Evolutionary conservation across 2,888 invertebrate species (phyloP).

Genomic region (Aproaerema taeniolella): DNA sequence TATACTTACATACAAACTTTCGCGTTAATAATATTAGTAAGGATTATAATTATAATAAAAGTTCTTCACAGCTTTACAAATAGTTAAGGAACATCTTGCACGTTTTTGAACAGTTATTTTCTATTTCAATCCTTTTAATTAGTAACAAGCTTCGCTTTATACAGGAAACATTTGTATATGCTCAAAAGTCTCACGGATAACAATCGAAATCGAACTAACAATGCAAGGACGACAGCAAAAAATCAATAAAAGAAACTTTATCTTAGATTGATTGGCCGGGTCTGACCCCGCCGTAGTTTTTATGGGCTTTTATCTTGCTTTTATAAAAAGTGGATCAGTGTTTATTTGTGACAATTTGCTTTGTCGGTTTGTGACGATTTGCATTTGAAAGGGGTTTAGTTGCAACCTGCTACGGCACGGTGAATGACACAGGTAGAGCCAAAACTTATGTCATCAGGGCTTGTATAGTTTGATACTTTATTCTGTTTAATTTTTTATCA

Average conservation of each 20-base stretch:
- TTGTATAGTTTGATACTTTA: constrained; percentile 42
- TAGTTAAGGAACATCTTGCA: no score
- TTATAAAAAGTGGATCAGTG: constrained; percentile 71
- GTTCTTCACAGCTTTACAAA: no score
- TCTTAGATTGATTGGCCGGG: constrained; percentile 73
- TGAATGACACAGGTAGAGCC: constrained; percentile 68
- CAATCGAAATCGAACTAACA: constrained; percentile 55
- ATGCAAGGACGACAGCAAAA: constrained; percentile 44
- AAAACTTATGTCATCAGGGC: constrained; percentile 34
- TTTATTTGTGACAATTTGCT: constrained; percentile 79
- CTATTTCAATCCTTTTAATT: no score
- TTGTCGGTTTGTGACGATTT: constrained; percentile 74
- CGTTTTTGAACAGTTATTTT: no score
- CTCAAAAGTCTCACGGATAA: constrained; percentile 56
- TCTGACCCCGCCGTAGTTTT: constrained; percentile 69
- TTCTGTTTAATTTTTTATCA: not conserved
- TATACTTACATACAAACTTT: no score
- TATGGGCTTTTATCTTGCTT: constrained; percentile 63
- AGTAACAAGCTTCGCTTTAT: constrained; percentile 14
- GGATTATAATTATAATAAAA: no score
- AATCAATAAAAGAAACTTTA: constrained; percentile 64
- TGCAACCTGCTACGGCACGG: constrained; percentile 69
- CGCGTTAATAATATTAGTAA: no score
- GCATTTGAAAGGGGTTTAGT: constrained; percentile 72
- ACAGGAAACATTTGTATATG: constrained; percentile 45